Evolutionary conservation across 1,140 invertebrate species (phyloP).

Genomic region (Drosophila ambigua): DNA sequence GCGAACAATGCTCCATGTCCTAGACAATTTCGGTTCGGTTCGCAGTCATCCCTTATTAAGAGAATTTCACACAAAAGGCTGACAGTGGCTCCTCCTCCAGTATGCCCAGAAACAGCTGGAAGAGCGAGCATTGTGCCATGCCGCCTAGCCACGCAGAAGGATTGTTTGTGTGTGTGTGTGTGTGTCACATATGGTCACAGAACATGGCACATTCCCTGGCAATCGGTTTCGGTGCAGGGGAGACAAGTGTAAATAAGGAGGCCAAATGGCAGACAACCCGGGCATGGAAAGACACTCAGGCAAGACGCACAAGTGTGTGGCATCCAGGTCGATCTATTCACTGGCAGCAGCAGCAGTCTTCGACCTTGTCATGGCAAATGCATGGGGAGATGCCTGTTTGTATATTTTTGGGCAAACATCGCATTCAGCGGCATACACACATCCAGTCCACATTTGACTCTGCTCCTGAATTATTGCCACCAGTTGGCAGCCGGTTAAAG

Average conservation of each 20-base stretch:
- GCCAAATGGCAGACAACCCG: constrained; percentile 16
- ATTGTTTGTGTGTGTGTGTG: constrained; percentile 34
- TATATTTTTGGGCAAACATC: constrained; percentile 29
- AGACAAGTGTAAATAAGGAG: constrained; percentile 59
- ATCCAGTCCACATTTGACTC: constrained; percentile 35
- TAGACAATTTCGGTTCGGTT: constrained; percentile 25
- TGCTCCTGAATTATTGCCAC: constrained; percentile 49
- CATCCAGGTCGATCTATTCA: constrained; percentile 11
- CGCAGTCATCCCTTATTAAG: constrained; percentile 37
- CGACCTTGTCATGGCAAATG: constrained; percentile 48
- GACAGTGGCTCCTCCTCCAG: constrained; percentile 33
- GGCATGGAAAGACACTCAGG: constrained; percentile 35
- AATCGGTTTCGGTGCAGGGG: constrained; percentile 45
- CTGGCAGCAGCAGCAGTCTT: constrained; percentile 30
- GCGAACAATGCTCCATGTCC: constrained; percentile 42
- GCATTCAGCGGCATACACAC: constrained; percentile 16
- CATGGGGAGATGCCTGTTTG: constrained; percentile 20
- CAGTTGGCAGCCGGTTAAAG: constrained; percentile 64
- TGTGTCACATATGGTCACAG: constrained; percentile 48
- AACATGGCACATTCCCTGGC: constrained; percentile 39
- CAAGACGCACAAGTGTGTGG: constrained; percentile 13
- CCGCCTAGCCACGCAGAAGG: constrained; percentile 13
- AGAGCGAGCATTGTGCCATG: constrained; percentile 1
- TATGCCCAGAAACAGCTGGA: constrained; percentile 11
- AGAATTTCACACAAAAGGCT: constrained; percentile 53